Evolutionary conservation across 2,797 vertebrate genomes (phyloP).

Genomic region (Pyrocephalus nanus): DNA sequence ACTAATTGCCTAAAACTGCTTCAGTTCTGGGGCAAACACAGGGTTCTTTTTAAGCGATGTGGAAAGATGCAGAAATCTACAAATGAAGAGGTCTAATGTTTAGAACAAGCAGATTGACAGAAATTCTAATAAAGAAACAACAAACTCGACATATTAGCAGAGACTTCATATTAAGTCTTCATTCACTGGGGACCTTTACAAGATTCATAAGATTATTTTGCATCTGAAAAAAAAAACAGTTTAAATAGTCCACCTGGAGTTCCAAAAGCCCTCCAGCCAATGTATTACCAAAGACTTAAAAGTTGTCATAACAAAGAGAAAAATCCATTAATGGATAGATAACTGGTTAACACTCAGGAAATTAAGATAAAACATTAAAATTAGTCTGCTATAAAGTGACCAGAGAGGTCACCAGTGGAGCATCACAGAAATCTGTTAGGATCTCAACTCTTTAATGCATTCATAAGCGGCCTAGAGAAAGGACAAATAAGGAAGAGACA

Average conservation of each 20-base stretch:
- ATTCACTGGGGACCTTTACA: background rate
- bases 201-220: background rate
- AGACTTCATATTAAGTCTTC: background rate
- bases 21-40: background rate
- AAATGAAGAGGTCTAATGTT: background rate
- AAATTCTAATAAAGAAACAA: background rate
- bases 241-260: background rate
- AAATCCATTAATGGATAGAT: background rate
- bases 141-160: background rate
- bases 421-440: background rate
- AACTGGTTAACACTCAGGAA: background rate
- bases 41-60: background rate
- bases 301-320: background rate
- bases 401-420: background rate
- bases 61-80: background rate
- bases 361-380: conserved; percentile 1
- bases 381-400: background rate
- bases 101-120: background rate
- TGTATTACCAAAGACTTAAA: background rate
- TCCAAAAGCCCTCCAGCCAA: background rate
- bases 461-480: conserved; percentile 19
- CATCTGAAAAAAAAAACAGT: background rate
- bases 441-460: conserved; percentile 21
- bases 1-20: background rate
- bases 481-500: background rate